A percentile compares a stretch with the other conserved stretches of the same genome.
Conservation (phyloP, 2,888 invertebrate species). For the Cryptophagus acutangulus region DNA sequence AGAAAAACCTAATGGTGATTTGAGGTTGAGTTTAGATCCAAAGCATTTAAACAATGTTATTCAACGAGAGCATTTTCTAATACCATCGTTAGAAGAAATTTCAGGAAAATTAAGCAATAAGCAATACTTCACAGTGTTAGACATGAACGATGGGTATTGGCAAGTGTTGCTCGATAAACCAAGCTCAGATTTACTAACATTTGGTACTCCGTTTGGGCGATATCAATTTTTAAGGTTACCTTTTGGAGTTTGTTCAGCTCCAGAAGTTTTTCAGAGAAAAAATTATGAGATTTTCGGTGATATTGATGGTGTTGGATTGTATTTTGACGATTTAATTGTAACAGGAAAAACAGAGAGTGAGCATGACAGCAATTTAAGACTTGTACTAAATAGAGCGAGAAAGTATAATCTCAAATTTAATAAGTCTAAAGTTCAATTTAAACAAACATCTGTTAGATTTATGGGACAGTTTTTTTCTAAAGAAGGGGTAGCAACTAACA, state of each 20-base stretch:
- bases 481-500: conserved; percentile 12
- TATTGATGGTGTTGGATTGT: conserved; percentile 19
- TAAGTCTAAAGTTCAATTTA: conserved; percentile 16
- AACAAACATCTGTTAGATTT: conserved; percentile 15
- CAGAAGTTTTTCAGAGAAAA: conserved; percentile 19
- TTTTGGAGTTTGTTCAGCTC: too few species aligned
- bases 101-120: conserved; percentile 12
- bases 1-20: conserved; percentile 12
- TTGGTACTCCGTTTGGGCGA: too few species aligned
- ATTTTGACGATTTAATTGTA: conserved; percentile 23
- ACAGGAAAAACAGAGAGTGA: conserved; percentile 15
- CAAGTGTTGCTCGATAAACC: too few species aligned
- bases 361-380: conserved; percentile 19
- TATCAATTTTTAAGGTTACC: too few species aligned
- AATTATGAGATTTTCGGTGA: conserved; percentile 25
- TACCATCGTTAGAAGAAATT: conserved; percentile 28
- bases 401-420: conserved; percentile 22
- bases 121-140: conserved; percentile 9
- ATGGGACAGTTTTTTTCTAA: conserved; percentile 18
- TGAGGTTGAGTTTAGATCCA: conserved; percentile 9
- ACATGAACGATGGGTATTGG: conserved; percentile 13
- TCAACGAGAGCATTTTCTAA: conserved; percentile 6
- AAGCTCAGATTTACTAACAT: too few species aligned
- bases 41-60: conserved; percentile 8
- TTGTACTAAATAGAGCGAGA: conserved; percentile 20